Base-by-base conservation (phyloP, 2,888 invertebrate species). In the Ptychoptera albimana region DNA sequence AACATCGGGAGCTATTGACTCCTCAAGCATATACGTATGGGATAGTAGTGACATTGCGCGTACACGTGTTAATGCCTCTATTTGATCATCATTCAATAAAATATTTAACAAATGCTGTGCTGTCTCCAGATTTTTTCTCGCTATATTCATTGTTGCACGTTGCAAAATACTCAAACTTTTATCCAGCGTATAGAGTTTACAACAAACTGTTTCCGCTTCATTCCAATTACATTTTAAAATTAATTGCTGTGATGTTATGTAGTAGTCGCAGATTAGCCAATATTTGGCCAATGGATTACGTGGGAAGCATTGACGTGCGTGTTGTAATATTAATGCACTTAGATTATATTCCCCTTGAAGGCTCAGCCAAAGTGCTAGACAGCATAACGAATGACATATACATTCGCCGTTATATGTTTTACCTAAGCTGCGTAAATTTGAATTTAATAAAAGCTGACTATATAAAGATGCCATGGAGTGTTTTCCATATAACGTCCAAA, bases 401-500 rank as follows among this genome's bases (percentile, higher is more conserved):
- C 79, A 74, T 51, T 82, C 79, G 1, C 79, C 76, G 51, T 77
- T 78, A 50, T 75, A 73, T 37, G 68, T 68, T 35, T 63, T 60
- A 4, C 60, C 61, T 55, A 68, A 68, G 51, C 70, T 68, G 59
- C 82, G 79, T 7, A 82, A 77, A 57, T 86, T 83, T 14, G 85
- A 70, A 53, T 82, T 77, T 1, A 92, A 68, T 35, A 89, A 65
- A 11, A 88, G 63, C 60, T 91, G 89, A 42, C 84, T 78, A 60
- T 78, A 81, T 32, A 91, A 68, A 0, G 82, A 80, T 0, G 83
- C 79, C 75, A 89, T 80, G 61, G 87, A 84, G 1, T 81, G 78
- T 61, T 87, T 84, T 1, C 93, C 93, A 60, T 89, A 92, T 45
- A 86, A 74, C 11, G 80, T 74, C 92, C 92, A 92, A 9, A 93